Base-by-base conservation (phyloP, 92 coral and sea anemone species). In the Bergia sp. region DNA sequence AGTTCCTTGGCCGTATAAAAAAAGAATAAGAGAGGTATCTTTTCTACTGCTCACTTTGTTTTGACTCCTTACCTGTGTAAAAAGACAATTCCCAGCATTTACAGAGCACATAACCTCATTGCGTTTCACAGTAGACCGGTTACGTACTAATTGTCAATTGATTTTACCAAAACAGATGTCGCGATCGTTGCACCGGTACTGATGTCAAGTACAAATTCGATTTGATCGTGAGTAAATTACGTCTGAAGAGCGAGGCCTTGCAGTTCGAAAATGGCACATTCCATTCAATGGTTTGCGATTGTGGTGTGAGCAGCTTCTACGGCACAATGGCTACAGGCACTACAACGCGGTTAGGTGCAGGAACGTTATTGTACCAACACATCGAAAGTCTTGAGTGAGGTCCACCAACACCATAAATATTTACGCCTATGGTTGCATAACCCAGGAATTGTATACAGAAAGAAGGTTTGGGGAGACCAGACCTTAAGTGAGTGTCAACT, bases 211-310 rank as follows among this genome's bases (percentile, higher is more conserved):
- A 29, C 29, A 29, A 29, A 29, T 29, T 29, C 29, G 29, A 29
- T 29, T 29, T 29, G 29, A 29, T 0, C 29, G 29, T 29, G 29
- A 29, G 29, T 29, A 29, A 29, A 29, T 29, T 29, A 29, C 29
- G 29, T 29, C 29, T 29, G 29, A 29, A 29, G 29, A 29, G 29
- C 29, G 0, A 29, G 29, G 15, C n/a, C 64, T 85, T 43, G n/a
- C 69, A 85, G 89, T 61, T 85, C 21, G 89, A 85, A 73, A 73
- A 72, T 2, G 42, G 81, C 0, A 85, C 89, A 23, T 73, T 71
- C 13, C 88, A 72, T 12, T 42, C 89, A 21, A 43, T 39, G 3
- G 57, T 85, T 2, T 73, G 89, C 71, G 89, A 85, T 36, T 85
- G 55, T 36, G 89, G 71, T 4, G 89, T 85, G 3, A 85, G 89